Base-by-base conservation (phyloP, 2,797 vertebrate species). In the Thamnophis elegans region DNA sequence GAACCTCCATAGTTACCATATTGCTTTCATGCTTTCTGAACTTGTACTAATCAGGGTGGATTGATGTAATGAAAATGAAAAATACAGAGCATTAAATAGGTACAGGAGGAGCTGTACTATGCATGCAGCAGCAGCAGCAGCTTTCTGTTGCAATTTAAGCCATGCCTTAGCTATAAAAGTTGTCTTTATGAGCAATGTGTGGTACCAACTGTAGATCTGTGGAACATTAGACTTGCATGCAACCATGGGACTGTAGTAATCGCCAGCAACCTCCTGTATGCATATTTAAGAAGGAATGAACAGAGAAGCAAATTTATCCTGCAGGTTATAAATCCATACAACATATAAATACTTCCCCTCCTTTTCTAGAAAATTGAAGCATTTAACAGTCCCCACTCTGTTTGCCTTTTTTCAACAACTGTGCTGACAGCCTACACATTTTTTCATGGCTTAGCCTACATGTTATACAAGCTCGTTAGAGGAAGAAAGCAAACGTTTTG, bases 121-220 rank as follows among this genome's bases (percentile, higher is more conserved):
- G 92, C 92, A 86, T 82, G 59, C 5, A 94, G 90, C 94, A 94
- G 94, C 94, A n/a, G 0, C 60, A 94, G 94, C 94, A n/a, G 0
- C 60, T 94, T 94, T 85, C 90, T 93, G 95, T 94, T 94, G 94
- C 95, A 95, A 93, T 93, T 90, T 93, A 95, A 95, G 51, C 89
- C 0, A 0, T 54, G 89, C 94, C 94, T 92, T 94, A 96, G 92
- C 55, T 92, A 68, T 95, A 89, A 93, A 93, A 91, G 89, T 91
- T 59, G 85, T 92, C 16, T 96, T 88, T 95, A 93, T 95, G 78
- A 94, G 94, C 51, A 93, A 85, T 7, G 54, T 95, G 93, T 88
- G 82, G 94, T 94, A 90, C 4, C 25, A 93, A 92, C 94, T 88
- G 94, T 93, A 95, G 95, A 96, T 95, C 94, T 96, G 96, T 93